phyloP scores from a whole-genome alignment of 2,797 vertebrate genomes.

The Tapera naevia region DNA sequence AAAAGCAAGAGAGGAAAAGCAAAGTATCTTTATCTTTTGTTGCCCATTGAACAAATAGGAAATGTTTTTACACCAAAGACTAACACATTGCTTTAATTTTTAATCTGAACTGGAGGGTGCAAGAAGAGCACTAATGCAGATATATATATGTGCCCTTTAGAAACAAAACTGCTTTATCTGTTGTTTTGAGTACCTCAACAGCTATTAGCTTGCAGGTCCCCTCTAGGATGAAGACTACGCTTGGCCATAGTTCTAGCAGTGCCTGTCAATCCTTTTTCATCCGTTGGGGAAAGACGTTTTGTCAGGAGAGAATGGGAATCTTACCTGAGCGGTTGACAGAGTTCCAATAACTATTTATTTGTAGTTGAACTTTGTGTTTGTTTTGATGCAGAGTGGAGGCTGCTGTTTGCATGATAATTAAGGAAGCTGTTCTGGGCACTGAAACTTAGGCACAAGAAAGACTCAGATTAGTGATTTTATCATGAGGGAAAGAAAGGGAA shows the following conservation, averaged over 20 bases:
- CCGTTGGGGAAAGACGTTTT: neutral
- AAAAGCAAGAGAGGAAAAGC: neutral
- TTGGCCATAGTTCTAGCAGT: neutral
- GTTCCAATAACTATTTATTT: conserved; percentile 8
- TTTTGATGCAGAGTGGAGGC: neutral
- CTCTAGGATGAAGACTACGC: neutral
- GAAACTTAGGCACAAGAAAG: neutral
- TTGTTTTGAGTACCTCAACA: neutral
- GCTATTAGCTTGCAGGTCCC: neutral
- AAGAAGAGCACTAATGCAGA: neutral
- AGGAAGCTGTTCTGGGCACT: conserved; percentile 1
- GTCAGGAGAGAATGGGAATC: neutral
- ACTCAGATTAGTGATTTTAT: neutral
- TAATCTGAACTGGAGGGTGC: neutral
- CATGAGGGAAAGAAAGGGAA: neutral
- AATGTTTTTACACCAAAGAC: neutral
- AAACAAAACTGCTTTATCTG: neutral
- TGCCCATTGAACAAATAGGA: neutral
- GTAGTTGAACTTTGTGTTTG: neutral
- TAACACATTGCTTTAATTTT: conserved; percentile 7
- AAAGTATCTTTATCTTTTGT: neutral
- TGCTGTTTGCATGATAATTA: neutral
- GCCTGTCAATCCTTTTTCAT: neutral
- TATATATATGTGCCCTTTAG: neutral
- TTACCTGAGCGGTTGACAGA: neutral